phyloP scores from a whole-genome alignment of 2,113 vertebrate genomes.

The Alexandromys fortis region DNA sequence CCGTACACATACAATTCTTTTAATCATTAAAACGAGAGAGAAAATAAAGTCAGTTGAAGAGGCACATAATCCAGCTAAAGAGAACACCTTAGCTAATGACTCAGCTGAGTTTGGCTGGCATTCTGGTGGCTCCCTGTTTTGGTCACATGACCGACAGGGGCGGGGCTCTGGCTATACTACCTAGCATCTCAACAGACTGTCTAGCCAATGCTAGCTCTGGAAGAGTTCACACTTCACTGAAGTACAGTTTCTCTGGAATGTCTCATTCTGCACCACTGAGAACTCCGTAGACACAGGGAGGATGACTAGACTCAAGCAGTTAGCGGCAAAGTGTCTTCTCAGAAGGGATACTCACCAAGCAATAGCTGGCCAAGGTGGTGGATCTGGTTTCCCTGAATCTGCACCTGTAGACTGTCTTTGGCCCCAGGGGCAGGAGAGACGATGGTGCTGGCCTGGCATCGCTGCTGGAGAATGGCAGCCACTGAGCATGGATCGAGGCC shows the following conservation, averaged over 20 bases:
- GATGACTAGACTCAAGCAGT: not conserved
- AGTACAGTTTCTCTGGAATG: not conserved
- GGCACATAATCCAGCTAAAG: not conserved
- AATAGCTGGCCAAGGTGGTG: slow-evolving; percentile 92
- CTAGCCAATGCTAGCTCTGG: not conserved
- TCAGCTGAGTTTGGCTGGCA: no score
- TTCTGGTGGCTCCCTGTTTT: not conserved
- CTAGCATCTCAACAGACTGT: not conserved
- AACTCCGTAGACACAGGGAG: not conserved
- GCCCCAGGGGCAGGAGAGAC: slow-evolving; percentile 88
- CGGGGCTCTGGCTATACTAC: not conserved
- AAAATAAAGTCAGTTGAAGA: not conserved
- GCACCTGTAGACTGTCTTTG: slow-evolving; percentile 93
- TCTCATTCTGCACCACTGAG: no score
- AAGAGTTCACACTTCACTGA: not conserved
- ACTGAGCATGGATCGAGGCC: slow-evolving; percentile 92
- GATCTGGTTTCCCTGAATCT: slow-evolving; percentile 97
- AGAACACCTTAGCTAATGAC: not conserved
- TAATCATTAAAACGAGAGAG: not conserved
- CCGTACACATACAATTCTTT: not conserved
- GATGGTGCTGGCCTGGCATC: slow-evolving; percentile 94
- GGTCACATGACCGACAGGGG: not conserved
- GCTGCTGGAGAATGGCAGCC: slow-evolving; percentile 90
- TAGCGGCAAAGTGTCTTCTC: not conserved
- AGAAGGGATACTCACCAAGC: slow-evolving; percentile 87